Base-by-base conservation (phyloP, 64 coral and sea anemone genomes). In the Orbicella faveolata region DNA sequence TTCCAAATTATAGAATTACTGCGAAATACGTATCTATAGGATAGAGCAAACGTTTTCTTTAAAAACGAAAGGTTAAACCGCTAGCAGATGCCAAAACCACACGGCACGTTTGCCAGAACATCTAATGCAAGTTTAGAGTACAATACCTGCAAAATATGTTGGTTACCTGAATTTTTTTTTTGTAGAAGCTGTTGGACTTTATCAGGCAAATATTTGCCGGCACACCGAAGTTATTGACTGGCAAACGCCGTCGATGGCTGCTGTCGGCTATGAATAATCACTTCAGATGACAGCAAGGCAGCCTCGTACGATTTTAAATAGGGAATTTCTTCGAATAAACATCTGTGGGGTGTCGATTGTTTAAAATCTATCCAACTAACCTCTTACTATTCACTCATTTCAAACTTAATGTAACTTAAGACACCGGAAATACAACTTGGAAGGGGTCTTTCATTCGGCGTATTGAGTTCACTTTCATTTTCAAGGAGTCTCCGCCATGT, bases 341-440 rank as follows among this genome's bases (percentile, higher is more conserved):
- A 70, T 20, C 34, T 41, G 17, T 23, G 34, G 61, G 80, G 33
- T 63, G 35, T 37, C 61, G 14, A 52, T 85, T 30, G 37, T 78
- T 78, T 21, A 78, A 77, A 52, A 78, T 52, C 41, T 48, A 78
- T 78, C 13, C 75, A 68, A 48, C 34, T 44, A 23, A 70, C 67
- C 67, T 25, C 67, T 70, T 70, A 70, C n/a, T 70, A 70, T 25
- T 70, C n/a, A 70, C 67, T 70, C 21, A 70, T 70, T 70, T 70
- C n/a, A 70, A 70, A 26, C 25, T 70, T 70, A 70, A 20, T 70
- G 67, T 70, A 70, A 70, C 33, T 48, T 84, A 23, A 68, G 63
- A 84, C 34, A 52, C 82, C 82, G 82, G 82, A 85, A 85, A 85
- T 85, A 21, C 64, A 52, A 52, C 41, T 85, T 72, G 21, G 72